These are phyloP conservation scores for Kryptopterus vitreolus DNA, from an alignment of 2,797 vertebrate species.

Conservation along the genomic window DNA sequence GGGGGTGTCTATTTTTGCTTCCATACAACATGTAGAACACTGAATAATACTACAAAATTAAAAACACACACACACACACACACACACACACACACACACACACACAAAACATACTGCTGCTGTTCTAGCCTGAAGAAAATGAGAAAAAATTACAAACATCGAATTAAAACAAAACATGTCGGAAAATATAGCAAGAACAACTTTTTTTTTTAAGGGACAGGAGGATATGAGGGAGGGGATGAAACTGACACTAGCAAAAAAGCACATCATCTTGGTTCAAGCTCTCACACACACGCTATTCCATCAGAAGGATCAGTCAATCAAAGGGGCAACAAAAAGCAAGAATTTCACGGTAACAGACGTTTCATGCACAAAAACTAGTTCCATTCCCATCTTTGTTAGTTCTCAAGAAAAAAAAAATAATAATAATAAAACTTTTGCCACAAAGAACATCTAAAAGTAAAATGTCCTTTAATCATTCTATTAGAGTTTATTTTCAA, in stretches of 20 bases:
- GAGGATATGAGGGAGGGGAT: too few relatives aligned
- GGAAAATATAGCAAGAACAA: conserved; percentile 30
- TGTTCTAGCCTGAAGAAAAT: conserved; percentile 12
- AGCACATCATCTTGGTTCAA: conserved; percentile 2
- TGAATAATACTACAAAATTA: conserved; percentile 69
- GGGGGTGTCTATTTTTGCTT: conserved; percentile 64
- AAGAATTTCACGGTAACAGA: conserved; percentile 15
- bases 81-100: too few relatives aligned
- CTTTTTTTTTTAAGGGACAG: conserved; percentile 6
- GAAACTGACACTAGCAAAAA: conserved; percentile 5
- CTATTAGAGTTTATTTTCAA: conserved; percentile 23
- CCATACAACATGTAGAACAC: conserved; percentile 81
- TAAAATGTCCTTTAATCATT: background rate
- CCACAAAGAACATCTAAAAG: background rate
- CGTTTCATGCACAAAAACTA: conserved; percentile 13
- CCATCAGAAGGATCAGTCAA: conserved; percentile 30
- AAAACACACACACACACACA: conserved; percentile 50
- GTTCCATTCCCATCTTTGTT: background rate
- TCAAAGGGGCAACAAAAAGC: background rate
- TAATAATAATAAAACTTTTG: background rate
- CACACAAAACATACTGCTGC: background rate
- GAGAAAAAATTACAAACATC: conserved; percentile 15
- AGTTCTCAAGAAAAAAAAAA: background rate
- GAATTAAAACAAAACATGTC: conserved; percentile 58
- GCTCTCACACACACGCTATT: conserved; percentile 25